Conservation (phyloP, 2,113 vertebrate genomes). For the Labeo rohita region DNA sequence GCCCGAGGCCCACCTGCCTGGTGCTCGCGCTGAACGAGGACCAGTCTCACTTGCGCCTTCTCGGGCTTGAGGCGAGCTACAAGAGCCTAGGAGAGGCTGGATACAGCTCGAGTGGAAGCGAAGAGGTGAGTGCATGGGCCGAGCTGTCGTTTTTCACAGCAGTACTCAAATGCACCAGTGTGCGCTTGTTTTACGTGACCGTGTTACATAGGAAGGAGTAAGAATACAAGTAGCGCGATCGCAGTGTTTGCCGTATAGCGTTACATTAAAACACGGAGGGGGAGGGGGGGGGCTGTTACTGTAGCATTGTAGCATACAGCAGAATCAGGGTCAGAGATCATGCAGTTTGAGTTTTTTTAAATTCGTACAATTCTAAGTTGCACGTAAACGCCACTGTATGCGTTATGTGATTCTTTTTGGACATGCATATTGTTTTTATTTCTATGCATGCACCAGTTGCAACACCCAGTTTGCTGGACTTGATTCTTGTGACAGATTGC, state of each 20-base stretch:
- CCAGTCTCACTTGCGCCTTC: conserved; percentile 84
- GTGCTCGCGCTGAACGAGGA: conserved; percentile 81
- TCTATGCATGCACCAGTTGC: conserved; percentile 24
- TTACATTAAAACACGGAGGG: conserved; percentile 50
- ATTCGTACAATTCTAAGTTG: not conserved
- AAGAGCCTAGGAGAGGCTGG: conserved; percentile 81
- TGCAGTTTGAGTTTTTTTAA: not conserved
- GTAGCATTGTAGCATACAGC: conserved; percentile 57
- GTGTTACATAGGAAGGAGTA: conserved; percentile 7
- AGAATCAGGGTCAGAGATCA: not conserved
- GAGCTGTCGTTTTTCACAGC: not conserved
- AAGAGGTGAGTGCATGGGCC: conserved; percentile 73
- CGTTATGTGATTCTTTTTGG: not conserved
- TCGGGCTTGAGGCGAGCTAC: conserved; percentile 85
- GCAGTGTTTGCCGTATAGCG: conserved; percentile 6
- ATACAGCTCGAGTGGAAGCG: conserved; percentile 84
- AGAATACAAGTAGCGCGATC: conserved; percentile 35
- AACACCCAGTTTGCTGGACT: conserved; percentile 9
- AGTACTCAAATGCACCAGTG: not conserved
- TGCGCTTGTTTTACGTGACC: not conserved
- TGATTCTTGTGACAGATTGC: conserved; percentile 22
- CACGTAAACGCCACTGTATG: not conserved
- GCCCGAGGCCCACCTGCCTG: conserved; percentile 83
- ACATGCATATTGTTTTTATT: not conserved
- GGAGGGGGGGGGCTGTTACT: conserved; percentile 49